phyloP scores from a whole-genome alignment of 2,797 vertebrate genomes.

The Pseudotriccus pelzelni region DNA sequence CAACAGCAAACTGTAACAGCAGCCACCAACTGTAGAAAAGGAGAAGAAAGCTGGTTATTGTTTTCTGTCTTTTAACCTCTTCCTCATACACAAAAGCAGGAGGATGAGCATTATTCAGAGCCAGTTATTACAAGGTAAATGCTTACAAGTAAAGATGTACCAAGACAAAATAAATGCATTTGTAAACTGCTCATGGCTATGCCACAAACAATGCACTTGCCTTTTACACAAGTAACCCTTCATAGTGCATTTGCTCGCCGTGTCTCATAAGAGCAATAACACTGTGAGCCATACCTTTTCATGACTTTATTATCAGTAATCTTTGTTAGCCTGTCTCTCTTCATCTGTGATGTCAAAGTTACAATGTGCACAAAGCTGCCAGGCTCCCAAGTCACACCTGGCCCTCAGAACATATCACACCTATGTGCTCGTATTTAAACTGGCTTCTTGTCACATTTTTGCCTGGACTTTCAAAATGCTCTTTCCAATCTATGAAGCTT shows the following conservation, averaged over 20 bases:
- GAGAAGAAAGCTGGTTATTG: background rate
- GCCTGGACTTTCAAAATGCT: slow-evolving; percentile 40
- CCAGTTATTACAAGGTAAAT: slow-evolving; percentile 36
- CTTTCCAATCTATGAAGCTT: slow-evolving; percentile 31
- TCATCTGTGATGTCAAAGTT: slow-evolving; percentile 51
- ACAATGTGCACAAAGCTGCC: slow-evolving; percentile 49
- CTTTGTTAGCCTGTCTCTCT: slow-evolving; percentile 61
- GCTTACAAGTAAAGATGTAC: slow-evolving; percentile 51
- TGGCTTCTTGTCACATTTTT: slow-evolving; percentile 71
- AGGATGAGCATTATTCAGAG: slow-evolving; percentile 13
- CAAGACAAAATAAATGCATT: slow-evolving; percentile 56
- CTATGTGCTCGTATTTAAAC: slow-evolving; percentile 52
- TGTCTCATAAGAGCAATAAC: slow-evolving; percentile 1
- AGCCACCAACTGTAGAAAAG: background rate
- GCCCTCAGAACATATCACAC: slow-evolving; percentile 68
- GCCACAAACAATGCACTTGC: slow-evolving; percentile 46
- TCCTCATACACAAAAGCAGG: background rate
- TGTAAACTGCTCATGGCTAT: slow-evolving; percentile 41
- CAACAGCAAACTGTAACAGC: background rate
- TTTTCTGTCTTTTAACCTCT: slow-evolving; percentile 13
- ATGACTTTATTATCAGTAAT: slow-evolving; percentile 44
- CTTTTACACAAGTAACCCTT: slow-evolving; percentile 68
- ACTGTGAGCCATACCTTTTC: slow-evolving; percentile 57
- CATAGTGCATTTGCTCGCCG: background rate
- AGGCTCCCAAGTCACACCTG: slow-evolving; percentile 70